Conservation (phyloP, 2,888 invertebrate genomes). For the Cerastis leucographa region DNA sequence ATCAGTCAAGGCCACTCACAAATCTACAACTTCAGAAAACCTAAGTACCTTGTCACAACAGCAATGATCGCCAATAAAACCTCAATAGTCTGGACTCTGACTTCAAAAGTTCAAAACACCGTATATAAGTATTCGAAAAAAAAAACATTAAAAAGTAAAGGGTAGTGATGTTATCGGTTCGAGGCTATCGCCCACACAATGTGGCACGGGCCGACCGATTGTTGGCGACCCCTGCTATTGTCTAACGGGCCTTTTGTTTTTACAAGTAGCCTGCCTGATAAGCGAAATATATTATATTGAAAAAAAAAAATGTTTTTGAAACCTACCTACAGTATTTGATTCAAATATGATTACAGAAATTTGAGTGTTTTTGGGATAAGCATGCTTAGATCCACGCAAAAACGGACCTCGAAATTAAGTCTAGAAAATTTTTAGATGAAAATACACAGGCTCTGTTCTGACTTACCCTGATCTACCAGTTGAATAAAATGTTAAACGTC, state of each 20-base stretch:
- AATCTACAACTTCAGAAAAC: conserved; percentile 23
- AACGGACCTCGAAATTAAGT: not conserved
- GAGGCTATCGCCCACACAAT: conserved; percentile 70
- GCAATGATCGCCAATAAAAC: conserved; percentile 33
- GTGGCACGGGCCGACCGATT: conserved; percentile 78
- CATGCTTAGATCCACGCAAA: not conserved
- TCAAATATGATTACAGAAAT: conserved; percentile 27
- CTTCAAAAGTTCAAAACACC: conserved; percentile 49
- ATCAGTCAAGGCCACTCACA: not conserved
- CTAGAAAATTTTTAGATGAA: not conserved
- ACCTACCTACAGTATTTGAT: conserved; percentile 42
- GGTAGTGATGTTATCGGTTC: conserved; percentile 66
- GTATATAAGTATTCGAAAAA: conserved; percentile 38
- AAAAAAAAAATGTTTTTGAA: conserved; percentile 54
- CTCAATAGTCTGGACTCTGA: conserved; percentile 34
- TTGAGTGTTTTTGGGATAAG: conserved; percentile 12
- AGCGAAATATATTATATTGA: conserved; percentile 62
- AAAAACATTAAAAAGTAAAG: conserved; percentile 70
- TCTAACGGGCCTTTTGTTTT: conserved; percentile 75
- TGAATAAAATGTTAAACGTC: not conserved
- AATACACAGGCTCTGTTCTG: not conserved
- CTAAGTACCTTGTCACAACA: conserved; percentile 12
- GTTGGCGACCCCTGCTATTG: conserved; percentile 76
- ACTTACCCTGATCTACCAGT: not conserved
- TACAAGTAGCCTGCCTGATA: conserved; percentile 72